Base-by-base conservation (phyloP, 2,797 vertebrate species). In the Eulemur mongoz region DNA sequence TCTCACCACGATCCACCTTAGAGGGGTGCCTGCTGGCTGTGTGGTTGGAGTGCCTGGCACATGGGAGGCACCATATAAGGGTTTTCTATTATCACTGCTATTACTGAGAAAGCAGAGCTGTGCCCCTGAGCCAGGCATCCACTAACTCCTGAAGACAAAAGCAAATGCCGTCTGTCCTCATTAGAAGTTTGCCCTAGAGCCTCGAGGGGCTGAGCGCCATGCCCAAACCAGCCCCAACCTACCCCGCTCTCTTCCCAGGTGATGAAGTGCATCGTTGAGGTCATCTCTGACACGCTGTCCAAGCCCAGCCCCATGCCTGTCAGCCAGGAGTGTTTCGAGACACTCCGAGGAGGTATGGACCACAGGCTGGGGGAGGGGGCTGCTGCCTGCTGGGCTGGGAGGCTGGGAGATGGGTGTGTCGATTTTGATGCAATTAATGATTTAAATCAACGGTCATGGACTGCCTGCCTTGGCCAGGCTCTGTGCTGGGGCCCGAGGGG, bases 261-360 rank as follows among this genome's bases (percentile, higher is more conserved):
- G 98, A 99, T 99, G 99, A 99, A 99, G 97, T 99, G 99, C 97
- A 99, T 99, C 18, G 99, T 99, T 48, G 99, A 99, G 98, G 99
- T 99, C 63, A 99, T 99, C 97, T 99, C 99, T 1, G 99, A 99
- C 61, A 99, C 99, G 0, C 98, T 99, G 27, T 99, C 99, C 0
- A 99, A 99, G 96, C 99, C 99, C 96, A 99, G 98, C 81, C 98
- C 99, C 43, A 52, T 99, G 57, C 99, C 99, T 3, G 98, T 99
- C 98, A 99, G 99, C 57, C 98, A 99, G 84, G 99, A 99, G 96
- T 99, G 99, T 97, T 98, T 99, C 96, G 98, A 99, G 96, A 99
- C 98, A 1, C 99, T 99, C 78, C 99, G 98, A 97, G 99, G 98
- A 98, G 99, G 99, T 99, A 98, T 78, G 98, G 59, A 40, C 61